Percentiles rank a stretch among this genome's conserved stretches.
These are phyloP conservation scores for Psammodynastes pulverulentus DNA, from an alignment of 2,113 vertebrate genomes.

Conservation along the genomic window DNA sequence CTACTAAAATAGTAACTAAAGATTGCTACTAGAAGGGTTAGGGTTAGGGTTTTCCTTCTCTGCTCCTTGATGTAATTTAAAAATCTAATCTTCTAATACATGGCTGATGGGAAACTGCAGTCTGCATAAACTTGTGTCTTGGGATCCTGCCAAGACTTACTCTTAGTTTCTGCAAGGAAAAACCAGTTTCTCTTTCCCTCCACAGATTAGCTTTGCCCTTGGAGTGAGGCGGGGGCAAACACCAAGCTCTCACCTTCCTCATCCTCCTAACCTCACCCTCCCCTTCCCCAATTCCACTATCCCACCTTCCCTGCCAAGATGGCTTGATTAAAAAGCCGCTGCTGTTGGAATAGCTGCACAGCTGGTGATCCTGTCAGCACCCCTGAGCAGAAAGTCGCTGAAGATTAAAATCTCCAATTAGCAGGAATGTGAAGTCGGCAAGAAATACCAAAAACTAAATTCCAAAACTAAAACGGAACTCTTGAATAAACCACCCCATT, in stretches of 20 bases:
- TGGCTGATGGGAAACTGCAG: neutral
- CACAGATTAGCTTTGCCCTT: neutral
- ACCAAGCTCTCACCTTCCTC: neutral
- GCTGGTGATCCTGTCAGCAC: conserved; percentile 70
- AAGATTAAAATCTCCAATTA: conserved; percentile 76
- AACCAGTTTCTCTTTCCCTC: too few relatives aligned
- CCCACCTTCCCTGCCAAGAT: conserved; percentile 23
- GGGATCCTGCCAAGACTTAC: neutral
- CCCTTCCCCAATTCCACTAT: conserved; percentile 9
- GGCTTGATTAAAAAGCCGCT: conserved; percentile 70
- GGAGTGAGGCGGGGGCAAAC: neutral
- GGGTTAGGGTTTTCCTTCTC: neutral
- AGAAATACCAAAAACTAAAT: conserved; percentile 51
- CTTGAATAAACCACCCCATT: neutral
- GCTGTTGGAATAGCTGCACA: conserved; percentile 66
- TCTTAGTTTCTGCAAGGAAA: neutral
- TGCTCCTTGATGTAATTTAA: neutral
- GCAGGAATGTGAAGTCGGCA: conserved; percentile 55
- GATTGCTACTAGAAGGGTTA: neutral
- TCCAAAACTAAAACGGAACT: conserved; percentile 28
- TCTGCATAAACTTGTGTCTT: neutral
- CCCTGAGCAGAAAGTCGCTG: conserved; percentile 60
- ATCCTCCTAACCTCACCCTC: neutral
- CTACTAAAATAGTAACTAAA: neutral
- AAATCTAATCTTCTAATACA: neutral